phyloP scores from a whole-genome alignment of 2,113 vertebrate species.

The Chamaetylas fuelleborni region DNA sequence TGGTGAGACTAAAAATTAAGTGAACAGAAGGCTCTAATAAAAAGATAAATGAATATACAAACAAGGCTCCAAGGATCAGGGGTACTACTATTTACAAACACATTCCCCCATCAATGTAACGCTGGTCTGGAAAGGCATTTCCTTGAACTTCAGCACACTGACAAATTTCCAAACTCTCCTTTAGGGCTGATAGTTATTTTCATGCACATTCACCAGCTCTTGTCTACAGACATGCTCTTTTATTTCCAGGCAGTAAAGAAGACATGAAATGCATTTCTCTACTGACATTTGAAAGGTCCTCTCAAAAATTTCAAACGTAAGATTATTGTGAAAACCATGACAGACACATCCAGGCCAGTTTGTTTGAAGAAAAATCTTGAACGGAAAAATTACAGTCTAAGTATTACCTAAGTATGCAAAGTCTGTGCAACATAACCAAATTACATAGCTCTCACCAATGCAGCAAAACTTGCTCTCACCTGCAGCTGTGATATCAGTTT shows the following conservation, averaged over 20 bases:
- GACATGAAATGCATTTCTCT: background rate
- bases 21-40: background rate
- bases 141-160: background rate
- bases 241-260: background rate
- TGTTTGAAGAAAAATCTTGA: background rate
- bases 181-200: background rate
- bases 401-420: background rate
- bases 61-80: background rate
- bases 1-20: background rate
- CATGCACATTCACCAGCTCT: background rate
- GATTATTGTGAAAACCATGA: background rate
- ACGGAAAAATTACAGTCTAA: background rate
- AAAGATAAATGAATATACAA: background rate
- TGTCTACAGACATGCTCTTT: background rate
- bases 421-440: background rate
- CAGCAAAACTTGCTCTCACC: conserved; percentile 41
- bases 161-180: background rate
- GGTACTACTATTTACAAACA: background rate
- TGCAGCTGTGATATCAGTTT: conserved; percentile 24
- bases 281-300: background rate
- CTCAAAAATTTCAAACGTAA: background rate
- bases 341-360: background rate
- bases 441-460: background rate
- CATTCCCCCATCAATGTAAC: background rate
- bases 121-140: background rate